Base-by-base conservation (phyloP, 23 tunicate genomes). In the Phallusia fumigata region DNA sequence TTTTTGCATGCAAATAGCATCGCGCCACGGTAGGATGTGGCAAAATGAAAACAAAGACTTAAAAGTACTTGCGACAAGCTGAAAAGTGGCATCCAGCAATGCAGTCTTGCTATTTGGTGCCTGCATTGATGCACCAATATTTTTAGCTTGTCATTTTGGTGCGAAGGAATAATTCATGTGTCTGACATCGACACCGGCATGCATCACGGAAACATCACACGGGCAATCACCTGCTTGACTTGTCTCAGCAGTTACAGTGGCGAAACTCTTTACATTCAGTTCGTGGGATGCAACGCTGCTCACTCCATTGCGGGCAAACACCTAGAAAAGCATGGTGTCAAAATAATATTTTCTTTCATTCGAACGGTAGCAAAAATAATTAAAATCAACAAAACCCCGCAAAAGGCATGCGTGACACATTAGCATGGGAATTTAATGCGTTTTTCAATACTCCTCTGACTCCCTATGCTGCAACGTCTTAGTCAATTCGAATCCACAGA, bases 161-260 rank as follows among this genome's bases (percentile, higher is more conserved):
- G 69, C 15, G 16, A 58, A 58, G 69, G 3, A 58, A 58, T 58
- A 6, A 58, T 58, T 58, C 69, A 58, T 58, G 69, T 22, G 69
- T 5, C 28, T 21, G 69, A 58, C 69, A 58, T 58, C 28, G 47
- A 58, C 69, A 58, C 69, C 69, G 15, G 26, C 28, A 21, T 58
- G 69, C 69, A 58, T 22, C 69, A 65, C 11, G 74, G 3, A 32
- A 28, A 74, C 76, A 72, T 72, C 32, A n/a, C 76, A 51, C 15
- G 18, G 15, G 18, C 18, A n/a, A 10, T 32, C 24, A 88, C 91
- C 91, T 76, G 86, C 91, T 88, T 88, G 91, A 19, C 79, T 82
- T 6, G 86, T 88, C 40, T 88, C 91, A n/a, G 82, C 78, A 11
- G 50, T 82, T 26, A 65, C 78, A 12, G 33, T 69, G 6, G 65